Percentiles rank a stretch among this genome's conserved stretches.
These are phyloP conservation scores for Latrodectus hesperus DNA, from an alignment of 2,888 invertebrate species.

Conservation along the genomic window DNA sequence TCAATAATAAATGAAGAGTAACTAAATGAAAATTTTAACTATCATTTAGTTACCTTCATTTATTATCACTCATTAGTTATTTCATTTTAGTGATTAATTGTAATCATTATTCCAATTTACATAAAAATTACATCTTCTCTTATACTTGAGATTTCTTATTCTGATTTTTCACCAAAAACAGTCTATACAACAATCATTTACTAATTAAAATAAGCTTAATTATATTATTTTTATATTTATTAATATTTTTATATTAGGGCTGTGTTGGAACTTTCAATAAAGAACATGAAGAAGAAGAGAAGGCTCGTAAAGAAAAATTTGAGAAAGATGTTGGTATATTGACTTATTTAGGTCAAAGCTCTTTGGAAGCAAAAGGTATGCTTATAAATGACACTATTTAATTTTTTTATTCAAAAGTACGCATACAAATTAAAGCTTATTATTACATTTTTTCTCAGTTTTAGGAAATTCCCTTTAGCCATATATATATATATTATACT, in stretches of 20 bases:
- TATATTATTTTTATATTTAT: not conserved
- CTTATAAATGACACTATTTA: not conserved
- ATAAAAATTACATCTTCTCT: too few relatives aligned
- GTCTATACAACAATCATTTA: too few relatives aligned
- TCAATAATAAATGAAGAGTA: too few relatives aligned
- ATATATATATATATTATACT: too few relatives aligned
- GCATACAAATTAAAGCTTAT: not conserved
- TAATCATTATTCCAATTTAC: too few relatives aligned
- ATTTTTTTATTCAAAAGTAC: not conserved
- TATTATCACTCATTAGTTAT: too few relatives aligned
- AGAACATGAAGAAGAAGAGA: slow-evolving; percentile 91
- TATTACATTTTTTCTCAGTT: not conserved
- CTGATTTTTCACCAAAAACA: too few relatives aligned
- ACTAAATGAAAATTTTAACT: too few relatives aligned
- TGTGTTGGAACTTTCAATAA: slow-evolving; percentile 79
- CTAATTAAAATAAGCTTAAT: not conserved
- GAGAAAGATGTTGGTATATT: slow-evolving; percentile 96
- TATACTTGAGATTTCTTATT: too few relatives aligned
- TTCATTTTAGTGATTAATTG: too few relatives aligned
- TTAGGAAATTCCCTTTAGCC: not conserved
- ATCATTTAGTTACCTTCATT: too few relatives aligned
- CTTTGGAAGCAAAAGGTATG: slow-evolving; percentile 81
- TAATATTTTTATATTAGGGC: slow-evolving; percentile 73
- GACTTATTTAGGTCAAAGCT: slow-evolving; percentile 76
- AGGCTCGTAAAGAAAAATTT: slow-evolving; percentile 94